Evolutionary conservation across 2,888 invertebrate genomes (phyloP).

Genomic region (Rotaria magnacalcarata): DNA sequence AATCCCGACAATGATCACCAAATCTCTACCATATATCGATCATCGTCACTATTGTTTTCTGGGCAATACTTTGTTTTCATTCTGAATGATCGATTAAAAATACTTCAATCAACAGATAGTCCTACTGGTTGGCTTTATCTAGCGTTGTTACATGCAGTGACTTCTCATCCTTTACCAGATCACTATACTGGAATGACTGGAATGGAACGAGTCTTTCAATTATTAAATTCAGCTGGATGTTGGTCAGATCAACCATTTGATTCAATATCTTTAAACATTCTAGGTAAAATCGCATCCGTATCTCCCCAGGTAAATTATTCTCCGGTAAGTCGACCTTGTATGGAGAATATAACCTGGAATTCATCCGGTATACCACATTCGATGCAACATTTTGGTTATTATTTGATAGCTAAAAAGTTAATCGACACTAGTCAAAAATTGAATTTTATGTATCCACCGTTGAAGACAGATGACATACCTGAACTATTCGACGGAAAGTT

Average conservation of each 20-base stretch:
- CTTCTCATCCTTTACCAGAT: background rate
- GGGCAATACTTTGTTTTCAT: background rate
- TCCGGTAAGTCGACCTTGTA: background rate
- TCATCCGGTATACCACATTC: background rate
- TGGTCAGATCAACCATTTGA: background rate
- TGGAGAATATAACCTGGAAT: background rate
- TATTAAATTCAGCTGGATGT: conserved; percentile 4
- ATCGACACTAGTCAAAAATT: background rate
- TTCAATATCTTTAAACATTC: background rate
- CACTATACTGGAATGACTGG: background rate
- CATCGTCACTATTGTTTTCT: background rate
- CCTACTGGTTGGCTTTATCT: conserved; percentile 1
- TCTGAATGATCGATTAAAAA: background rate
- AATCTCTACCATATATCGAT: background rate
- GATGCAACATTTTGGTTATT: background rate
- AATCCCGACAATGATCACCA: background rate
- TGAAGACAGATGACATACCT: background rate
- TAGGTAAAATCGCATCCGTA: background rate
- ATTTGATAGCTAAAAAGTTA: background rate
- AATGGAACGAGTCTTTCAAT: background rate
- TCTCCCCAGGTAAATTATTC: background rate
- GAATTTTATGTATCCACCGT: background rate
- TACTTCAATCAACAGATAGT: background rate
- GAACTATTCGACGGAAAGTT: background rate
- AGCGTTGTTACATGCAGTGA: conserved; percentile 8